Base-by-base conservation (phyloP, 2,888 invertebrate genomes). In the Tricholauxania praeusta region DNA sequence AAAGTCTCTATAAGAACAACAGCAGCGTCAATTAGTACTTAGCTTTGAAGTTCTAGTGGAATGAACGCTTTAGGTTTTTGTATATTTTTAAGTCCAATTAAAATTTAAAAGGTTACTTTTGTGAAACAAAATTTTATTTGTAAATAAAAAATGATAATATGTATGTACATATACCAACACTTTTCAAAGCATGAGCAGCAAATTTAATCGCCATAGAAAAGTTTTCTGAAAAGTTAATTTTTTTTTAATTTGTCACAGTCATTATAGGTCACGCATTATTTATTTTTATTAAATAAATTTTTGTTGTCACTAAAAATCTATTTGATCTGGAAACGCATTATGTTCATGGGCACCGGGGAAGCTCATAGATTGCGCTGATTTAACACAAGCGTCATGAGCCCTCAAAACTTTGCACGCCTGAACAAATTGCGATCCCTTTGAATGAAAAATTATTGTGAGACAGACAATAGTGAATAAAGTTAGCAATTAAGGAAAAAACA, bases 11-110 rank as follows among this genome's bases (percentile, higher is more conserved):
- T 60, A 52, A 51, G 60, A 28, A 4, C 28, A 28, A 28, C 28
- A 28, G 28, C 60, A 19, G 62, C 15, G 62, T 62, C 52, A 62
- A 62, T 60, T 28, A 69, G 32, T 62, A 64, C 51, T 51, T 52
- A 17, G 32, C 69, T 69, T 69, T 69, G 62, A 69, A 69, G 69
- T 69, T 69, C 60, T 62, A 69, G 69, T 69, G 69, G 60, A 69
- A 62, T 51, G 62, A 69, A 62, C 28, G 28, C 3, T 28, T 3
- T 10, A 39, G 10, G 39, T 39, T 39, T 39, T 39, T 28, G 0
- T 28, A 8, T 39, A 10, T 39, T 39, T 10, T 10, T 10, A 39
- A 39, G 8, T 39, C 8, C 39, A 39, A 10, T 39, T 10, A 39
- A 39, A 39, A 39, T 39, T 39, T 39, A 39, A 39, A 39, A 39